These are phyloP conservation scores for Anas acuta DNA, from an alignment of 2,797 vertebrate genomes.

Conservation along the genomic window DNA sequence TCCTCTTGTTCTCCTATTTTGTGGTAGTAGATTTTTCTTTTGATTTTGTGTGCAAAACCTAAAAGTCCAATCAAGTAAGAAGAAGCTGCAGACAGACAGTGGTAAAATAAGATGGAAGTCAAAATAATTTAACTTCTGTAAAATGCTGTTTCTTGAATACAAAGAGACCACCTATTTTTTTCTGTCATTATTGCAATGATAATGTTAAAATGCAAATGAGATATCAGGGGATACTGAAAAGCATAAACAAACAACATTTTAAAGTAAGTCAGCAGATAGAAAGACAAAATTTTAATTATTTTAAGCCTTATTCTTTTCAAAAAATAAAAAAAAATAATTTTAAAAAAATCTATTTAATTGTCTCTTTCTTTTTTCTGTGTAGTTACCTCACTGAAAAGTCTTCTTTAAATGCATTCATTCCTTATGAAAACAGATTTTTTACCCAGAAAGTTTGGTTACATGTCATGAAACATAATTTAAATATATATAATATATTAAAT, in stretches of 20 bases:
- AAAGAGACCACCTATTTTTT: not conserved
- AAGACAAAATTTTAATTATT: not conserved
- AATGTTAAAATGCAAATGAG: not conserved
- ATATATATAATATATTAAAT: too few species aligned
- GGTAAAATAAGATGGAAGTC: not conserved
- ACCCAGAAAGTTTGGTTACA: not conserved
- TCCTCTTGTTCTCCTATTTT: not conserved
- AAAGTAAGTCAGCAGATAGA: not conserved
- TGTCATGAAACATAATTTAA: not conserved
- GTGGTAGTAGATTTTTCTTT: not conserved
- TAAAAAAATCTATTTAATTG: not conserved
- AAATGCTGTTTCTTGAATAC: not conserved
- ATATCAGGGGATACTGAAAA: not conserved
- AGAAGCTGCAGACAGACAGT: not conserved
- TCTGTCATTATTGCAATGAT: not conserved
- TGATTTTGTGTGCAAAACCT: not conserved
- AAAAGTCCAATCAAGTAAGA: not conserved
- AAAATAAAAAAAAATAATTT: not conserved
- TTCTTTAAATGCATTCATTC: not conserved
- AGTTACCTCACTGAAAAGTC: not conserved
- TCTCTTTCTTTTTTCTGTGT: not conserved
- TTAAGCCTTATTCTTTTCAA: not conserved
- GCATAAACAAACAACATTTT: not conserved
- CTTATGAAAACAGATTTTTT: not conserved
- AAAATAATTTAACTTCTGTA: not conserved